Percentiles rank a stretch among this genome's conserved stretches.
Conservation (phyloP, 2,888 invertebrate genomes). For the Athalia circularis region DNA sequence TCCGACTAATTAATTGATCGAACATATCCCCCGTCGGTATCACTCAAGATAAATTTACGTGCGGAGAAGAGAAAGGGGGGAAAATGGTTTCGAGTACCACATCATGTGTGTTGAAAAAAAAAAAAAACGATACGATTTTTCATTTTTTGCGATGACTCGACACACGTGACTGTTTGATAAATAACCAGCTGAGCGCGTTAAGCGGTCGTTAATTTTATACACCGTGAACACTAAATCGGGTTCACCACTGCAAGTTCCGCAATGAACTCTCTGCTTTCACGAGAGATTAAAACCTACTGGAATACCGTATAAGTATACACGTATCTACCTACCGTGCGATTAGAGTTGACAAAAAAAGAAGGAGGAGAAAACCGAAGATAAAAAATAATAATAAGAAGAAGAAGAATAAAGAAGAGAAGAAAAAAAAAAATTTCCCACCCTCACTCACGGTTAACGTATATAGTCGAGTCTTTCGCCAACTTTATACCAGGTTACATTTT, state of each 20-base stretch:
- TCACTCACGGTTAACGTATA: not conserved
- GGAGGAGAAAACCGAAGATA: not conserved
- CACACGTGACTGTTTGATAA: constrained; percentile 5
- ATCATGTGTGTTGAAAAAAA: not conserved
- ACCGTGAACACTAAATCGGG: constrained; percentile 29
- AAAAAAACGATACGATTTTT: not conserved
- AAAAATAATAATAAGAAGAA: not conserved
- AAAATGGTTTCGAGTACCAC: no score
- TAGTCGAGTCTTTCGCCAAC: constrained; percentile 22
- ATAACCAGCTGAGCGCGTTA: constrained; percentile 18
- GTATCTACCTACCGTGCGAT: not conserved
- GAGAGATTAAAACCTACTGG: constrained; percentile 1
- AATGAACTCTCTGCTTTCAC: constrained; percentile 32
- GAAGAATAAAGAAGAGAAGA: not conserved
- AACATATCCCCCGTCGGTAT: no score
- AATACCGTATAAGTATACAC: not conserved
- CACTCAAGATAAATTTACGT: no score
- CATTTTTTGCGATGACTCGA: not conserved
- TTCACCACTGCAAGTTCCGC: not conserved
- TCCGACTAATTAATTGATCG: no score
- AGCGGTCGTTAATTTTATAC: constrained; percentile 33
- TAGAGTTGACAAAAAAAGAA: constrained; percentile 28
- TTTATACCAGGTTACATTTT: constrained; percentile 37
- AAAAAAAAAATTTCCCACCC: not conserved
- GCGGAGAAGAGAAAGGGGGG: no score